Evolutionary conservation across 2,888 invertebrate species (phyloP).

Genomic region (Pseudococcus viburni): DNA sequence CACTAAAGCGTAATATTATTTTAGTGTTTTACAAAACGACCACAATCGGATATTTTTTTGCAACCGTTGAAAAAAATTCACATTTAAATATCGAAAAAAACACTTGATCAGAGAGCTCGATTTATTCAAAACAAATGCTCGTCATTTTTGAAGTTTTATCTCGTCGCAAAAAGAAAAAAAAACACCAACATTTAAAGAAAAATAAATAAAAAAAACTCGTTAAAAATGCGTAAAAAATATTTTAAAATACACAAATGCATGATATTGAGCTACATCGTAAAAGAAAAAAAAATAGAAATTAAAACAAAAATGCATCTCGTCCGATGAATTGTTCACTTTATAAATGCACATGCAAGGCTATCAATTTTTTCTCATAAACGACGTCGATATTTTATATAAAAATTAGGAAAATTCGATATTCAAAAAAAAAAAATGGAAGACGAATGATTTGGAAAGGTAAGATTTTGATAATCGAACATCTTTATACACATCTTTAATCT

Average conservation of each 20-base stretch:
- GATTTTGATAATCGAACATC: not conserved
- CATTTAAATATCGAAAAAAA: not conserved
- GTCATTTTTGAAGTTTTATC: not conserved
- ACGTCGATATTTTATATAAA: not conserved
- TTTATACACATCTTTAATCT: not conserved
- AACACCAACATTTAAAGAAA: not conserved
- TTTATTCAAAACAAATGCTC: not conserved
- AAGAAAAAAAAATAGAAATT: not conserved
- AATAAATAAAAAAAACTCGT: not conserved
- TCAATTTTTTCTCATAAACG: not conserved
- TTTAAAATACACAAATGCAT: conserved; percentile 47
- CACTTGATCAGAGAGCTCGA: not conserved
- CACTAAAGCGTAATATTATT: conserved; percentile 18
- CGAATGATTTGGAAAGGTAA: not conserved
- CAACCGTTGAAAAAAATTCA: not conserved
- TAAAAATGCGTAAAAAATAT: conserved; percentile 2
- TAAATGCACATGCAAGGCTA: conserved; percentile 41
- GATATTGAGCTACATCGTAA: not conserved
- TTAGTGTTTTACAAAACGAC: conserved; percentile 31
- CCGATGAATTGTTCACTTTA: not conserved
- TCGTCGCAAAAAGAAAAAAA: not conserved
- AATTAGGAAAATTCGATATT: not conserved
- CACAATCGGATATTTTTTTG: not conserved
- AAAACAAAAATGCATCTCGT: conserved; percentile 30
- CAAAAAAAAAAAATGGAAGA: not conserved